Base-by-base conservation (phyloP, 2,113 vertebrate genomes). In the Psephotus haematonotus region DNA sequence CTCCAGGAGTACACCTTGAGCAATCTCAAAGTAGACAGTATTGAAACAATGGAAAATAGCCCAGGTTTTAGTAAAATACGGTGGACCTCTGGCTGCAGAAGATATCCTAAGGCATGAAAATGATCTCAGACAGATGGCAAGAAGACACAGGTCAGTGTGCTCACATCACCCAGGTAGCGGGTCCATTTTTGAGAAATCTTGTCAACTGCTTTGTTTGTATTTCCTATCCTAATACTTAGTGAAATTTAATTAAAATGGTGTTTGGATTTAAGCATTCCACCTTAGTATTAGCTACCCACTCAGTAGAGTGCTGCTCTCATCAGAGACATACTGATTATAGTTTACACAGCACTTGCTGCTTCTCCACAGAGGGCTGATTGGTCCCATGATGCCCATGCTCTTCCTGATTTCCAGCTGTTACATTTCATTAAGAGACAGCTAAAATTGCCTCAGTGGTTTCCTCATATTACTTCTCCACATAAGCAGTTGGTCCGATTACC, bases 341-440 rank as follows among this genome's bases (percentile, higher is more conserved):
- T 88, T 95, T 88, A 69, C 85, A 79, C 24, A 92, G 92, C 62
- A 49, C 81, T 94, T 85, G 81, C 88, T 87, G 88, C 77, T 94
- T 87, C 83, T 92, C 96, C 88, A 76, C 65, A 92, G 95, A 96
- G 96, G 77, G 63, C n/a, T 91, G 83, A 92, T 70, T 95, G 95
- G 88, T 96, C 96, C 95, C 92, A 85, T 35, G 95, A 87, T 82
- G 74, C 90, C 76, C 77, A 44, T 93, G 90, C 86, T 94, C 49
- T 82, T 95, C 88, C 92, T 87, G 78, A 75, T 91, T 96, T 96
- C 81, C 92, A 96, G 86, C 92, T 93, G 77, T 81, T 94, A 64
- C 86, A 91, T 93, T 96, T 96, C 88, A 96, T 93, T 96, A 94
- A 79, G 77, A 93, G 81, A 92, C 62, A 87, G 74, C 74, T 91